These are phyloP conservation scores for Oenanthe oenanthe DNA, from an alignment of 2,113 vertebrate genomes.

Conservation along the genomic window DNA sequence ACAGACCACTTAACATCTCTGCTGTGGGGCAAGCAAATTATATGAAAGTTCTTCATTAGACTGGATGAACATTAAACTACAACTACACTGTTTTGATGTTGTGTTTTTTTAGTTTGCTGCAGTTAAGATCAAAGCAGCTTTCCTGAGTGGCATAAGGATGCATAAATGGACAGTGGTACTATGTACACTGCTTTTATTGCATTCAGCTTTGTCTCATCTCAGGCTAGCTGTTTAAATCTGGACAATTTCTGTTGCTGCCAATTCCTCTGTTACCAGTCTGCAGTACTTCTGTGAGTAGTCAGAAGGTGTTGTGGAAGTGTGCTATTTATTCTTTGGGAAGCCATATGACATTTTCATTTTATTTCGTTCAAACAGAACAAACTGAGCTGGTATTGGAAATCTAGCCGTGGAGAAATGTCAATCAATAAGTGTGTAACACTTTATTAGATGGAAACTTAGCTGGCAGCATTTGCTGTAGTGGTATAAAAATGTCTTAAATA, in stretches of 20 bases:
- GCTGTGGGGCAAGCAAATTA: background rate
- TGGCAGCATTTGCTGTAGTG: background rate
- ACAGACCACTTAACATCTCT: background rate
- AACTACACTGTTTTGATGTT: background rate
- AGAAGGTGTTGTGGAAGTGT: background rate
- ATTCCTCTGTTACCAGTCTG: background rate
- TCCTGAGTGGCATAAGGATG: background rate
- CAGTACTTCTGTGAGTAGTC: background rate
- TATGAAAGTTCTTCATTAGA: background rate
- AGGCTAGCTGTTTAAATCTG: background rate
- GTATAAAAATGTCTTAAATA: conserved; percentile 29
- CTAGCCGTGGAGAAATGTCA: conserved; percentile 1
- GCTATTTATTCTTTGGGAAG: conserved; percentile 31
- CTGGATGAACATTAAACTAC: background rate
- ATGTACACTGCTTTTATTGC: background rate
- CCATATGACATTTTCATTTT: conserved; percentile 37
- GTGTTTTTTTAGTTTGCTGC: background rate
- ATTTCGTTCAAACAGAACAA: conserved; percentile 24
- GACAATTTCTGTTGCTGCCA: background rate
- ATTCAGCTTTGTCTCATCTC: background rate
- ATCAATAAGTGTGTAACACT: conserved; percentile 32
- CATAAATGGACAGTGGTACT: background rate
- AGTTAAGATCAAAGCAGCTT: background rate
- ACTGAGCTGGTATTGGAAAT: conserved; percentile 26
- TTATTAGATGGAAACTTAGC: conserved; percentile 27